Base-by-base conservation (phyloP, 2,797 vertebrate species). In the Cygnus olor region DNA sequence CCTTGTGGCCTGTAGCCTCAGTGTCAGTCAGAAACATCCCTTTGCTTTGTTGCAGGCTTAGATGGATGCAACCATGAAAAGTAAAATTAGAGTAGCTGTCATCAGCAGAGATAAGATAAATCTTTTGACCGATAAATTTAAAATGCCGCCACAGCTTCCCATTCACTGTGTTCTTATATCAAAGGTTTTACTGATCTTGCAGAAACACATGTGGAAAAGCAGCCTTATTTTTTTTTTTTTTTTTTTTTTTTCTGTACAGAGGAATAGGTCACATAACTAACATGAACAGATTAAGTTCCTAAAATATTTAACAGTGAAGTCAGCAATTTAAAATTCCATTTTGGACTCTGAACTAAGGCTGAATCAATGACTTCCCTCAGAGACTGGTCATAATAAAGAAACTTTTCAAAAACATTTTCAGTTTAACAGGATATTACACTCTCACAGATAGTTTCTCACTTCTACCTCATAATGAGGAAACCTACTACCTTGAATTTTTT, bases 251-350 rank as follows among this genome's bases (percentile, higher is more conserved):
- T 49, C 13, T 80, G 56, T 27, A 30, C 3, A 71, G 44, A 85
- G 51, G 49, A 85, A 28, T 8, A 89, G 24, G 53, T 88, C 34
- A 54, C 1, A 3, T 63, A 83, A 38, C 38, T 79, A 94, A 94
- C 3, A 63, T 0, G 9, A 88, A 72, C 16, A 86, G 28, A 73
- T 56, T 57, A 91, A 70, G 38, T 77, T 49, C 24, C 45, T 79
- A 80, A 96, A 93, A 92, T 92, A 79, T 64, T 87, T 84, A 88
- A 57, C 17, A 92, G 40, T 17, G 11, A 91, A 86, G 34, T 60
- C 44, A 80, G 56, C 21, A 83, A 93, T 36, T 77, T 92, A 77
- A 84, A 92, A 86, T 80, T 88, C 14, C 10, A 57, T 88, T 95
- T 28, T 44, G 38, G 51, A 89, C 85, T 65, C 90, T 3, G 15